Percentiles rank a stretch among this genome's conserved stretches.
These are phyloP conservation scores for Nomada ruficornis DNA, from an alignment of 2,888 invertebrate species.

Conservation along the genomic window DNA sequence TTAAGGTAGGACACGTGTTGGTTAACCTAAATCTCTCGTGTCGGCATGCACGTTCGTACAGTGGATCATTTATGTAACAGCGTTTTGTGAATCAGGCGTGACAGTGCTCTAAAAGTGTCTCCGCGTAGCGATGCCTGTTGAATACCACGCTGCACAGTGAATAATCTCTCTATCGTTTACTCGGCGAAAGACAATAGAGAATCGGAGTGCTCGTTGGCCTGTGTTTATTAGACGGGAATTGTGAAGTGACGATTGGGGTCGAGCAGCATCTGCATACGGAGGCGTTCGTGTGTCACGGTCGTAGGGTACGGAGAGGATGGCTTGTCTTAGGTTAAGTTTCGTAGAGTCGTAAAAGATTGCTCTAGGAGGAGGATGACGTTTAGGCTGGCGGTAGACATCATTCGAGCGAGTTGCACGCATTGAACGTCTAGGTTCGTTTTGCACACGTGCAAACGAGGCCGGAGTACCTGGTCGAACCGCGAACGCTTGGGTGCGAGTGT, in stretches of 20 bases:
- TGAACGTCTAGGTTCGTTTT: constrained; percentile 18
- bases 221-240: not conserved
- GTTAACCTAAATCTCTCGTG: constrained; percentile 40
- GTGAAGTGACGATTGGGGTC: not conserved
- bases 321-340: constrained; percentile 13
- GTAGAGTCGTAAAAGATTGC: not conserved
- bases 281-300: not conserved
- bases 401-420: not conserved
- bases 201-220: not conserved
- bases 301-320: not conserved
- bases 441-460: constrained; percentile 20
- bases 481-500: constrained; percentile 46
- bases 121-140: not conserved
- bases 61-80: constrained; percentile 22
- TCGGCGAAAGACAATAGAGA: not conserved
- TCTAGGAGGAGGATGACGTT: not conserved
- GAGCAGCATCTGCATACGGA: no score
- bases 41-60: not conserved
- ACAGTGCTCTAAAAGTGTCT: not conserved
- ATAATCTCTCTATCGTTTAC: no score
- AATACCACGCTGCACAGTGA: not conserved
- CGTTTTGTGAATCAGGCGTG: not conserved
- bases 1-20: constrained; percentile 64
- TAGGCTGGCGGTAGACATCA: constrained; percentile 8
- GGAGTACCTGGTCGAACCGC: constrained; percentile 47